These are phyloP conservation scores for Polydesmus complanatus DNA, from an alignment of 2,888 invertebrate species.

Conservation along the genomic window DNA sequence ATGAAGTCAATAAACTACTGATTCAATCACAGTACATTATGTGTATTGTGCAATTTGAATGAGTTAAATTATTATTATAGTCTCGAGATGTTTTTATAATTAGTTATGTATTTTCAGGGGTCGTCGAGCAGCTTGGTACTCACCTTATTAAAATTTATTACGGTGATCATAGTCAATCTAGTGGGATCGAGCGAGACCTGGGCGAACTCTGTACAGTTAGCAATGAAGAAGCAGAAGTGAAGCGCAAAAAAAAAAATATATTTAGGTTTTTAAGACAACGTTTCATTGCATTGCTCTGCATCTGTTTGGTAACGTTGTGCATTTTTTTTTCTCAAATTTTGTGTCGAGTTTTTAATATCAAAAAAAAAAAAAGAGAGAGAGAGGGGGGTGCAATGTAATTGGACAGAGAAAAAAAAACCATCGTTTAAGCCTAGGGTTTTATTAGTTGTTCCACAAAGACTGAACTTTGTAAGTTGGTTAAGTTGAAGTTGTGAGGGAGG, in stretches of 20 bases:
- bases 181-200: no score
- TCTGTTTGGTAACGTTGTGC: neutral
- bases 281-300: neutral
- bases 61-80: neutral
- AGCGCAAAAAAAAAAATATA: neutral
- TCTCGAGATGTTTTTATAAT: neutral
- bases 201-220: no score
- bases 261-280: neutral
- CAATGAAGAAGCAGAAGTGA: no score
- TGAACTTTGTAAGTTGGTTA: no score
- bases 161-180: no score
- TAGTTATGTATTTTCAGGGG: neutral
- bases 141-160: neutral
- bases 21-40: no score
- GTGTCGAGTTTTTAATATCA: neutral
- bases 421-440: no score
- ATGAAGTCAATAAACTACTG: no score
- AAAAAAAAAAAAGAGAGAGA: neutral
- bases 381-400: neutral
- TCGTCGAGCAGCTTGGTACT: neutral
- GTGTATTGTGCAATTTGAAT: neutral
- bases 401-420: no score
- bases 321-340: neutral
- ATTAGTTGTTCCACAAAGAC: no score
- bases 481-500: no score